Evolutionary conservation across 35 echinoderm and acorn worm genomes (phyloP), one percentile per base, ranked within the genome.

Genomic region (Patiria miniata): DNA sequence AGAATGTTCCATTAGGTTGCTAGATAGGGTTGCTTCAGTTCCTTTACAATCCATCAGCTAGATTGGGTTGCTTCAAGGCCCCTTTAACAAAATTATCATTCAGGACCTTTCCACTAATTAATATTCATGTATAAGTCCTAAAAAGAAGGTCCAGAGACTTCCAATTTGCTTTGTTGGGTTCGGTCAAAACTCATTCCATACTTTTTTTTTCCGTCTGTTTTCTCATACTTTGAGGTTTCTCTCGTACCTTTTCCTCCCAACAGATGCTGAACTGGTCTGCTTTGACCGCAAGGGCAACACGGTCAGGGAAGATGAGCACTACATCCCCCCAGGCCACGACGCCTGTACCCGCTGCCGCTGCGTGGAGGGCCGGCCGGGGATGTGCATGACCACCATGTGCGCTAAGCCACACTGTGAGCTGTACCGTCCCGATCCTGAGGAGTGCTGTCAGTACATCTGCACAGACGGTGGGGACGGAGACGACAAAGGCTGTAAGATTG

Each of bases 381-480:
- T 90, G 58, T 90, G 88, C 58, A 61, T 82, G 1, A 83, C 73
- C 21, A 44, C 88, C 22, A 51, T 44, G 23, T 90, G 88, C 34
- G 81, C 65, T 6, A 80, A 82, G 23, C 88, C 88, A 7, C 73
- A 52, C 36, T 90, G 88, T 47, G 28, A 76, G 29, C 83, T 77
- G n/a, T 90, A 38, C 28, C 34, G 69, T 29, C 37, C 59, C 17
- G 78, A 90, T 16, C 88, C 80, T 0, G 88, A 90, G 1, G 68
- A 68, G 30, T 90, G 88, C 61, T 90, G 88, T 38, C 39, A 61
- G 17, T 90, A 90, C 36, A 76, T 42, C n/a, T 90, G 88, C 80
- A 60, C 78, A 7, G 79, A 82, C 14, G 78, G 39, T 82, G 87
- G 80, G 12, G 50, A 29, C 18, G 77, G 38, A 14, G 39, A 78